These are phyloP conservation scores for Martes martes DNA, from an alignment of 2,113 vertebrate species.

Conservation along the genomic window DNA sequence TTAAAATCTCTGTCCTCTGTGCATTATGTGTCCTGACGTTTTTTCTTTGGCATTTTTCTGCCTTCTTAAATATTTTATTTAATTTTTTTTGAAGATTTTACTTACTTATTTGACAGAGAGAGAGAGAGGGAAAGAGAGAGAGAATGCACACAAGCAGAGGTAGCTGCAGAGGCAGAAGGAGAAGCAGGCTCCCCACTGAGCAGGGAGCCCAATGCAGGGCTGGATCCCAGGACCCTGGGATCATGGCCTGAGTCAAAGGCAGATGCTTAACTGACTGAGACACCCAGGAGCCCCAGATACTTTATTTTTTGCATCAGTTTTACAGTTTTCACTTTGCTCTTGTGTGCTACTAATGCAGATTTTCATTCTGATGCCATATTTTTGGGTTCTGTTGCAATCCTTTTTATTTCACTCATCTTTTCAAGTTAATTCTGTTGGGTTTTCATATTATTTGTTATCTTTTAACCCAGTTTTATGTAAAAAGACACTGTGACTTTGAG, in stretches of 20 bases:
- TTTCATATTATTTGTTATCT: neutral
- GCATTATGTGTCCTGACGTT: neutral
- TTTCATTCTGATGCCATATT: neutral
- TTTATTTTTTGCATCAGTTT: neutral
- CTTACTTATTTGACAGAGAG: neutral
- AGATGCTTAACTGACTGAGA: no score
- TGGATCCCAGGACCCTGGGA: neutral
- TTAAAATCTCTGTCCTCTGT: neutral
- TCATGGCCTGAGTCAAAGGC: no score
- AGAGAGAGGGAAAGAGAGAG: neutral
- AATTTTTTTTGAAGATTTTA: neutral
- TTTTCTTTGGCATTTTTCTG: neutral
- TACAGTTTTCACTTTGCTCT: neutral
- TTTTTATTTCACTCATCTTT: neutral
- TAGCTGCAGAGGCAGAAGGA: neutral
- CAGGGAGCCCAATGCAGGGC: neutral
- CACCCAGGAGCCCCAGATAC: no score
- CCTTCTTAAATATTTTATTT: neutral
- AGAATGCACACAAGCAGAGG: neutral
- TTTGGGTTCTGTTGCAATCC: neutral
- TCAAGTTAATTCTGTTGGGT: neutral
- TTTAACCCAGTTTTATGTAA: neutral
- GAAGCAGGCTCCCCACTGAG: neutral
- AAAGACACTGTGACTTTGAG: neutral
- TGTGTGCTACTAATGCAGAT: neutral